These are phyloP conservation scores for Trissolcus brochymenae DNA, from an alignment of 2,888 invertebrate species.

Conservation along the genomic window DNA sequence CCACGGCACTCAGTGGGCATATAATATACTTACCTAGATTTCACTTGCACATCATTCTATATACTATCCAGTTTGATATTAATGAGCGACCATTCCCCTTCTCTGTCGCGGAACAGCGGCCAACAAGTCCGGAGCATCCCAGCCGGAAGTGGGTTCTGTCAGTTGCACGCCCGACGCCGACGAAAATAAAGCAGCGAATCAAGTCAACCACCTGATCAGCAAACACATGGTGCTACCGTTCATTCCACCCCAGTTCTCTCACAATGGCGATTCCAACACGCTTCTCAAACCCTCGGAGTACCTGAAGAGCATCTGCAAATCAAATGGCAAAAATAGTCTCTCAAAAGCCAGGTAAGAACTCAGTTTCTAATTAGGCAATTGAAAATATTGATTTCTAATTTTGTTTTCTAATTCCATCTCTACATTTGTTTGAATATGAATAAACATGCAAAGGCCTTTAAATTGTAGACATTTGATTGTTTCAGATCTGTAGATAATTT, in stretches of 20 bases:
- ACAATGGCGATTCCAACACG: slow-evolving; percentile 85
- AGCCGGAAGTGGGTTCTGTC: slow-evolving; percentile 74
- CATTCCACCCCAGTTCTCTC: slow-evolving; percentile 93
- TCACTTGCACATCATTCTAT: slow-evolving; percentile 67
- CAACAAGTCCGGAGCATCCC: slow-evolving; percentile 72
- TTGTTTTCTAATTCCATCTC: too few relatives aligned
- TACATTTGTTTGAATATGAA: too few relatives aligned
- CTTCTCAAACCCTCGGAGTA: slow-evolving; percentile 96
- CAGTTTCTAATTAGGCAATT: not conserved
- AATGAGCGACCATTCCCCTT: slow-evolving; percentile 58
- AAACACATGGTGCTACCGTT: slow-evolving; percentile 92
- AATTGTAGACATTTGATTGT: not conserved
- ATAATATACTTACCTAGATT: slow-evolving; percentile 77
- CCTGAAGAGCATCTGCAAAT: slow-evolving; percentile 86
- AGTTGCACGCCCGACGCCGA: slow-evolving; percentile 76
- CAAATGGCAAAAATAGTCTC: slow-evolving; percentile 67
- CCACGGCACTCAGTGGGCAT: slow-evolving; percentile 74
- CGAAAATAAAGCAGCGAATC: slow-evolving; percentile 69
- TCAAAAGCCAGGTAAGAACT: slow-evolving; percentile 72
- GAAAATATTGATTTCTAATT: too few relatives aligned
- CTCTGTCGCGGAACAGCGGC: slow-evolving; percentile 72
- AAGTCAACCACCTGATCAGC: slow-evolving; percentile 82
- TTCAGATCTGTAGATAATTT: slow-evolving; percentile 74
- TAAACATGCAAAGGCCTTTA: too few relatives aligned
- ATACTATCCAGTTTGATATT: slow-evolving; percentile 57